A percentile compares a stretch with the other conserved stretches of the same genome.
These are phyloP conservation scores for Benitochromis conjunctus DNA, from an alignment of 2,113 vertebrate species.

Conservation along the genomic window DNA sequence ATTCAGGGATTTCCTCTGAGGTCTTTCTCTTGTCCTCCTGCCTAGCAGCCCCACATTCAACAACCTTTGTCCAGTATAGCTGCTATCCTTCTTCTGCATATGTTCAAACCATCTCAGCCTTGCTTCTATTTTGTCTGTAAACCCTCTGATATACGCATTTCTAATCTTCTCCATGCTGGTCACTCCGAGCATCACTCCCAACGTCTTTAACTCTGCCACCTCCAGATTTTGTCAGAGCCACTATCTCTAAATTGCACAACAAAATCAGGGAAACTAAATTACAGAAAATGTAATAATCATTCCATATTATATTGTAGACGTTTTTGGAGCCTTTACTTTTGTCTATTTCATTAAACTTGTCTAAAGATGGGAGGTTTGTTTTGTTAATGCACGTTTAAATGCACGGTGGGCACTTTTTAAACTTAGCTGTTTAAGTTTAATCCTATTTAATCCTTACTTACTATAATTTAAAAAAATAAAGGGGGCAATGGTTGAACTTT, in stretches of 20 bases:
- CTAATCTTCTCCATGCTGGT: neutral
- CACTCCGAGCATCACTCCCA: neutral
- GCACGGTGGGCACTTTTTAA: neutral
- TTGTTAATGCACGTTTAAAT: neutral
- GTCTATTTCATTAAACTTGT: neutral
- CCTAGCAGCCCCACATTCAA: neutral
- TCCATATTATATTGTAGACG: neutral
- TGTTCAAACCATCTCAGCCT: neutral
- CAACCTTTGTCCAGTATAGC: neutral
- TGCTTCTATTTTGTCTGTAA: neutral
- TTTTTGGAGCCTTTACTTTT: neutral
- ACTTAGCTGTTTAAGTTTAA: neutral
- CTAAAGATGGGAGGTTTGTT: neutral
- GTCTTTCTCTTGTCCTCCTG: neutral
- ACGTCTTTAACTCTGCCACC: neutral
- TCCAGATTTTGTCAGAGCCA: neutral
- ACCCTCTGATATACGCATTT: neutral
- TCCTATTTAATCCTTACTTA: neutral
- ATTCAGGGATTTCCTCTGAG: neutral
- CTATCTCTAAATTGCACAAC: neutral
- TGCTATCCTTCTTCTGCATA: neutral
- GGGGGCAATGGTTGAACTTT: neutral
- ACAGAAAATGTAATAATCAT: neutral
- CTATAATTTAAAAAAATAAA: neutral
- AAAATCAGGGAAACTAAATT: neutral